Evolutionary conservation across 2,888 invertebrate species (phyloP).

Genomic region (Frankliniella fusca): DNA sequence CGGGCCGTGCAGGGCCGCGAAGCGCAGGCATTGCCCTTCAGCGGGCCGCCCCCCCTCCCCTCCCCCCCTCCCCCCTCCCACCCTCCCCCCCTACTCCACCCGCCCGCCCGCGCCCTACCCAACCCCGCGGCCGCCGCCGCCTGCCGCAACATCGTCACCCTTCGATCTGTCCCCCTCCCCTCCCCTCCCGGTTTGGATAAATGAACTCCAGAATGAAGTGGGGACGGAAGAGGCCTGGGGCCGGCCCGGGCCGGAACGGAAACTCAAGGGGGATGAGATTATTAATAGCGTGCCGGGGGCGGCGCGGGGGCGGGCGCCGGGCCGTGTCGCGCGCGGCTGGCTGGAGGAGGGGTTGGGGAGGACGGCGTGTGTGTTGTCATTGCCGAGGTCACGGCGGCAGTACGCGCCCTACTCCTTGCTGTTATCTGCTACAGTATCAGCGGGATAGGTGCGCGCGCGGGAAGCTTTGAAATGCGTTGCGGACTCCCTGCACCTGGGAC

Average conservation of each 20-base stretch:
- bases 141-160: slow-evolving; percentile 11
- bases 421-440: no score
- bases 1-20: background rate
- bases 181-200: slow-evolving; percentile 1
- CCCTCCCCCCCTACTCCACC: background rate
- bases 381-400: no score
- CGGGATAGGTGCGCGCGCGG: no score
- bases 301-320: no score
- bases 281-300: background rate
- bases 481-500: no score
- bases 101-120: background rate
- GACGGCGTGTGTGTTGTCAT: no score
- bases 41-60: background rate
- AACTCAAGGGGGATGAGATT: background rate
- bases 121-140: background rate
- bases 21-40: background rate
- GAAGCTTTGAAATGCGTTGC: no score
- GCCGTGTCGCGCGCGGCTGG: no score
- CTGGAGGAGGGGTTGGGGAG: no score
- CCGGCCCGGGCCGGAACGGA: no score
- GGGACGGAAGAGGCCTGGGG: background rate
- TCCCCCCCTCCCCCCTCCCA: background rate
- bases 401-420: no score
- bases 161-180: no score
- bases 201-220: slow-evolving; percentile 23